Base-by-base conservation (phyloP, 2,113 vertebrate genomes). In the Mugil cephalus region DNA sequence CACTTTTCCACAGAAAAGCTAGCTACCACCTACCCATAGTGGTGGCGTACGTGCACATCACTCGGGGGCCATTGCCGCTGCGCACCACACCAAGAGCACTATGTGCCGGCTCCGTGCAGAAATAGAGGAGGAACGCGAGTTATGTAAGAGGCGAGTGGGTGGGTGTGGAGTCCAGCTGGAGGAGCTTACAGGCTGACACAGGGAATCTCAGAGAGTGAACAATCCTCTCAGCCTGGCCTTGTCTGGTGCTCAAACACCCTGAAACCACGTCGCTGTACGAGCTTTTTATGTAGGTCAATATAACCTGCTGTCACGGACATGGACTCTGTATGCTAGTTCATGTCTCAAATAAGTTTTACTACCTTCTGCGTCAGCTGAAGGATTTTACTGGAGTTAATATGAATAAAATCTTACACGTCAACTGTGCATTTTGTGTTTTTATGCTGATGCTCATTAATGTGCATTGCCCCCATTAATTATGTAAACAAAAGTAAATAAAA, bases 121-220 rank as follows among this genome's bases (percentile, higher is more conserved):
- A 38, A 56, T 47, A 58, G 50, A 48, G 69, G 51, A 69, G 71
- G 84, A 90, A 73, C 61, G 78, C 61, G 73, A 55, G 71, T 94
- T 93, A 91, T 77, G 78, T 83, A 94, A 93, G 58, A 66, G 59
- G 8, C 4, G 11, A 56, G 83, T 67, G 89, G 90, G 93, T 65
- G 86, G 89, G 93, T 63, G 85, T 87, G 79, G 79, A 63, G 74
- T 77, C 75, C 79, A 85, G 89, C 87, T 86, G 81, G 82, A 87
- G 79, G 79, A 77, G 79, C 76, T 87, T 85, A 75, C 52, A 72
- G 88, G 80, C 77, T 82, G 79, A 88, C 82, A 88, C 84, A 65
- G 69, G 82, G 62, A 53, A 50, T 79, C 82, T 79, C 82, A 43
- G 60, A 65, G 69, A 63, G 68, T 4, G n/a, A 74, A 85, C 88